Evolutionary conservation across 2,797 vertebrate genomes (phyloP), one percentile per base, ranked within the genome.

Genomic region (Anguilla anguilla): DNA sequence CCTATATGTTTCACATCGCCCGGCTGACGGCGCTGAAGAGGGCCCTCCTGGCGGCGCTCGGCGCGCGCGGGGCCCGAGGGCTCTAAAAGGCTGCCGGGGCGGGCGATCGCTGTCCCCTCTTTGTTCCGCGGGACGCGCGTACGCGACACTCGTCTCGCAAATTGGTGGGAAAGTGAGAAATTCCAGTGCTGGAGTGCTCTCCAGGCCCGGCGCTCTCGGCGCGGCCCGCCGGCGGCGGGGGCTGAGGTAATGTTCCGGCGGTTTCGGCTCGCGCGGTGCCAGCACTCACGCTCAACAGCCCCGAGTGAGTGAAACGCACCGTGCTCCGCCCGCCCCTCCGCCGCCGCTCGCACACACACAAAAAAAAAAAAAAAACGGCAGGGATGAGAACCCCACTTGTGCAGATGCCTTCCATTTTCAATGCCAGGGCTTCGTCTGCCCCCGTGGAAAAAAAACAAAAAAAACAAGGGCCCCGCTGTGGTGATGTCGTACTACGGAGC

Each of bases 11-110:
- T 95, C 92, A 93, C 91, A 92, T 94, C 93, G 35, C 93, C 91
- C 85, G 90, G 91, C 91, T 94, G 93, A 94, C 92, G 90, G 90
- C 69, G n/a, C 87, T 94, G 94, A 94, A 96, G 95, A 94, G 92
- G 94, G 94, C 91, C 93, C 92, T 95, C 92, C 91, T 94, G 92
- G 89, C 91, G 94, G 93, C 7, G 77, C 39, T 49, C 17, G 17
- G 19, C 1, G 43, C 39, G 25, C 9, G n/a, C 28, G 11, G 64
- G 91, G 93, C 94, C 92, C 93, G 92, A 95, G 95, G 94, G 93
- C 94, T 87, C 94, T 93, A 92, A 94, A 93, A 94, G 92, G 92
- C 94, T 91, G 87, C 85, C 88, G 84, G 92, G 91, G 89, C 89
- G 90, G 86, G 91, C 91, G 92, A 93, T 91, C 87, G 88, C 92